Percentiles rank a stretch among this genome's conserved stretches.
Conservation (phyloP, 2,888 invertebrate species). For the Parelbella ahira region DNA sequence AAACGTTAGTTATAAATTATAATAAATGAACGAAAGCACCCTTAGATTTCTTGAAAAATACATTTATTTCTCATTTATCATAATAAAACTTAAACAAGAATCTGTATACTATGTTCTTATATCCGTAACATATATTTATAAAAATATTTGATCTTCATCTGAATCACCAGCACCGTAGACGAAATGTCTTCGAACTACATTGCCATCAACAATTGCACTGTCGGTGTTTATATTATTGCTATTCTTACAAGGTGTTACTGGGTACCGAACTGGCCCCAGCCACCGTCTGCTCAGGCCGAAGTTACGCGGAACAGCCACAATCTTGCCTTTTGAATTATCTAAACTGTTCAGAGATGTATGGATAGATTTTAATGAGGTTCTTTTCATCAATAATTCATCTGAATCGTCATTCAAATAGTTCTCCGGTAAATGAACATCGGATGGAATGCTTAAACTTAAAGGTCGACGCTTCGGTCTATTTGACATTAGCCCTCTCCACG, state of each 20-base stretch:
- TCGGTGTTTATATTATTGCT: slow-evolving; percentile 44
- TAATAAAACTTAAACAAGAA: too few relatives aligned
- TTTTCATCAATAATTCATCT: slow-evolving; percentile 48
- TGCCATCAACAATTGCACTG: slow-evolving; percentile 56
- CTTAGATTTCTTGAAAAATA: too few relatives aligned
- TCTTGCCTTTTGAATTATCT: slow-evolving; percentile 60
- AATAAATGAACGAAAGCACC: too few relatives aligned
- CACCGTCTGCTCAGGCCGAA: slow-evolving; percentile 81
- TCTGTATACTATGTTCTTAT: too few relatives aligned
- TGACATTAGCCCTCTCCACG: slow-evolving; percentile 61
- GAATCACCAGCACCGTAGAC: slow-evolving; percentile 76
- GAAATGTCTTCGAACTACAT: slow-evolving; percentile 66
- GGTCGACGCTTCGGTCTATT: slow-evolving; percentile 61
- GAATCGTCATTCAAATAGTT: slow-evolving; percentile 55
- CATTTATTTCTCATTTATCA: too few relatives aligned
- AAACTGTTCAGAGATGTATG: slow-evolving; percentile 63
- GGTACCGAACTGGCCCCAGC: slow-evolving; percentile 83
- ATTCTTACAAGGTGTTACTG: slow-evolving; percentile 83
- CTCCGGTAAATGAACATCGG: slow-evolving; percentile 58
- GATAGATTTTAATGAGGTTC: slow-evolving; percentile 62
- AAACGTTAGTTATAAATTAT: too few relatives aligned
- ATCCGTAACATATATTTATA: too few relatives aligned
- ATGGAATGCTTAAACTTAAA: slow-evolving; percentile 68
- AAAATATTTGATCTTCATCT: slow-evolving; percentile 84
- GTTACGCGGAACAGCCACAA: slow-evolving; percentile 79